phyloP scores from a whole-genome alignment of 2,113 vertebrate species.

The Bambusicola thoracicus region DNA sequence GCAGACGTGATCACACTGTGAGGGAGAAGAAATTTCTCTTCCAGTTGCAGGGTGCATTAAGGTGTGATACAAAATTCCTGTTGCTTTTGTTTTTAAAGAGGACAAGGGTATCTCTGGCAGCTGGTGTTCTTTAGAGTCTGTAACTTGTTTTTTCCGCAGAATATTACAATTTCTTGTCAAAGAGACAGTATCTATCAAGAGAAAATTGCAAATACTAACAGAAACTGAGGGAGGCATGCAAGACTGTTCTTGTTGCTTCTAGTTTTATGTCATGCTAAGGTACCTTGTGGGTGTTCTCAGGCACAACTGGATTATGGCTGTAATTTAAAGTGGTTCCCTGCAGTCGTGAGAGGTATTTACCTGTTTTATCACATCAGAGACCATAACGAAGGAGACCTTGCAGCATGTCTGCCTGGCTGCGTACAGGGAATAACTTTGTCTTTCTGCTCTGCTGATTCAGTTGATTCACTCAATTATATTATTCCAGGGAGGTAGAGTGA shows the following conservation, averaged over 20 bases:
- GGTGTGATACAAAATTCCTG: neutral
- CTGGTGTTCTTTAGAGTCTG: neutral
- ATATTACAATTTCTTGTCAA: neutral
- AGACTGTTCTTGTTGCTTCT: neutral
- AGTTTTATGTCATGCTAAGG: neutral
- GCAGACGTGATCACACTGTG: neutral
- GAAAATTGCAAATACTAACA: neutral
- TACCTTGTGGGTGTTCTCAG: neutral
- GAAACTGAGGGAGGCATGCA: neutral
- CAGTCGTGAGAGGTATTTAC: neutral
- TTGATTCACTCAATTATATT: neutral
- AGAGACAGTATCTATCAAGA: neutral
- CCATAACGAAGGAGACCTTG: neutral
- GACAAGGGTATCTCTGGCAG: neutral
- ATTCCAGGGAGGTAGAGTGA: neutral
- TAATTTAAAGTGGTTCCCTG: neutral
- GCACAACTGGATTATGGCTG: neutral
- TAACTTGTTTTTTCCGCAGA: neutral
- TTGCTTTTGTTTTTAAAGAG: neutral
- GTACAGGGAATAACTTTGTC: neutral
- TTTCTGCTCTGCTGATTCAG: neutral
- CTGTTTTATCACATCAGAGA: neutral
- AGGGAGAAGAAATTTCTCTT: neutral
- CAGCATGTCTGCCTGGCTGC: neutral
- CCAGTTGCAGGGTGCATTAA: neutral